Base-by-base conservation (phyloP, 1,140 invertebrate species). In the Rhyzopertha dominica region DNA sequence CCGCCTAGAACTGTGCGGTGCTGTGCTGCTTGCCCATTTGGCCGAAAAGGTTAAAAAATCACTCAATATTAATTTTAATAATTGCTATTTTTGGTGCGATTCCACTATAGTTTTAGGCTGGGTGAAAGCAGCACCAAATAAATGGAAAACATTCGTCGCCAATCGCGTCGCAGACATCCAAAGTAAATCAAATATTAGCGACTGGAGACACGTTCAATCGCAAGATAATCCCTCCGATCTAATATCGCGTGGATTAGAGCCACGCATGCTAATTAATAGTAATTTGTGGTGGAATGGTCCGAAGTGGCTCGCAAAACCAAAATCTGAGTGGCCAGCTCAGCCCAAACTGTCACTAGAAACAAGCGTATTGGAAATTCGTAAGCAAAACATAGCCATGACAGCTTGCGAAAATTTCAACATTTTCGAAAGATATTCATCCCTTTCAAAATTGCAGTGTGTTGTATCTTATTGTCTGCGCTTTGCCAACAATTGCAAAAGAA, bases 51-150 rank as follows among this genome's bases (percentile, higher is more conserved):
- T 64, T 5, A 18, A 38, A 26, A 19, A 46, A 3, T 13, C 54
- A 4, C 42, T 68, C 19, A 31, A 49, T 12, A 34, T 62, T 19
- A 32, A 47, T 2, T 45, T 67, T 17, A 26, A 32, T 5, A 29
- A 53, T 4, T 46, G 55, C 3, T 57, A 42, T 18, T 66, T 61
- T 47, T 71, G 70, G 68, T 61, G 56, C 1, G 64, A 73, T 43
- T 70, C 67, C 1, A 68, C 58, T 1, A 61, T 70, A 3, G 65
- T 69, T 1, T 41, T 71, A 18, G 49, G 52, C 5, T 73, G 69
- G 70, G 49, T 71, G 13, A 56, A 52, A n/a, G 54, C 45, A 20
- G 40, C 53, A 5, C 62, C 68, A 9, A 46, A 39, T 35, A 20
- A 35, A 16, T 59, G 63, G 40, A 59, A 57, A 37, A 58, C 58